These are phyloP conservation scores for Hirundo rustica DNA, from an alignment of 2,797 vertebrate genomes.

Conservation along the genomic window DNA sequence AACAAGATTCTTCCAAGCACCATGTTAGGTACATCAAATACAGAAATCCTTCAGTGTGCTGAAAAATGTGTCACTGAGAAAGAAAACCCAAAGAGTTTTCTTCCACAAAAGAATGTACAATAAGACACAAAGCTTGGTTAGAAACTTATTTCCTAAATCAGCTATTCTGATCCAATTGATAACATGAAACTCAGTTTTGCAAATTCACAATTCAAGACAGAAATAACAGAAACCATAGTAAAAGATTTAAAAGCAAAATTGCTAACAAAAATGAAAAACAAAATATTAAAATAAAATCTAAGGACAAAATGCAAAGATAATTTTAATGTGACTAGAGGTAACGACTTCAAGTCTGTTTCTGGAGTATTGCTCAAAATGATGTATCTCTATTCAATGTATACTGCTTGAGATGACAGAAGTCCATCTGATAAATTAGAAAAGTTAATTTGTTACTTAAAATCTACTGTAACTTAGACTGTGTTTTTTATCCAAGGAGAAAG, in stretches of 20 bases:
- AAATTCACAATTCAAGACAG: background rate
- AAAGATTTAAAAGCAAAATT: background rate
- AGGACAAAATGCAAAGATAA: background rate
- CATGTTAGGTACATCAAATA: background rate
- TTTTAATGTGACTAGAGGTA: background rate
- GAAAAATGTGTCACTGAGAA: background rate
- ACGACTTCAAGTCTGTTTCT: background rate
- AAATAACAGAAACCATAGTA: background rate
- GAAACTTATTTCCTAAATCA: background rate
- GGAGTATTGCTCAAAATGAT: background rate
- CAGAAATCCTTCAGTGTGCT: background rate
- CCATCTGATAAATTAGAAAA: background rate
- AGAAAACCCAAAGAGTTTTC: background rate
- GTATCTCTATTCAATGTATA: background rate
- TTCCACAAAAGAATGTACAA: background rate
- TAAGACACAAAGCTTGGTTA: background rate
- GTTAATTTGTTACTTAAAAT: background rate
- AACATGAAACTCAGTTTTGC: background rate
- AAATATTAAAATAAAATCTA: background rate
- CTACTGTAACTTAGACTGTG: background rate
- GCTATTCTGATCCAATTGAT: background rate
- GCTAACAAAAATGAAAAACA: background rate
- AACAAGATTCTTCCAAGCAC: background rate
- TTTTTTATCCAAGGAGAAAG: background rate
- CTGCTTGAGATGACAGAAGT: background rate